A percentile compares a stretch with the other conserved stretches of the same genome.
Conservation (phyloP, 2,113 vertebrate species). For the Pipra filicauda region DNA sequence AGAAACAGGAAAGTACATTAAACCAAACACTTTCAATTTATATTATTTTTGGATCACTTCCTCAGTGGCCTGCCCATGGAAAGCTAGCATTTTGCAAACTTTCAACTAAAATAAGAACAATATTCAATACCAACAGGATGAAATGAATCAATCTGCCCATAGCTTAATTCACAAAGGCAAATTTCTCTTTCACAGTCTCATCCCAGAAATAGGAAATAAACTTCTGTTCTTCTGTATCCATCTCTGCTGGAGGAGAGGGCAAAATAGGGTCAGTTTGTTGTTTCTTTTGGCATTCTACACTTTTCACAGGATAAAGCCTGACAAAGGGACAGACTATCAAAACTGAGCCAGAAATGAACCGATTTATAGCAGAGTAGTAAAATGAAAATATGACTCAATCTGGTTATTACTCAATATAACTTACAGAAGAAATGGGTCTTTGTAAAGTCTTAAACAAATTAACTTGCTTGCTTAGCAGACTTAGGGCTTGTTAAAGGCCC, state of each 20-base stretch:
- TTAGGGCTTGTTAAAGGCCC: conserved; percentile 12
- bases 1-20: conserved; percentile 47
- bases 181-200: neutral
- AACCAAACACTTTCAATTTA: conserved; percentile 58
- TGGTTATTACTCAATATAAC: neutral
- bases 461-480: conserved; percentile 37
- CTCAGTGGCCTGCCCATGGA: neutral
- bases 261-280: neutral
- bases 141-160: conserved; percentile 32
- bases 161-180: conserved; percentile 40
- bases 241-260: neutral
- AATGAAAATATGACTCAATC: conserved; percentile 11
- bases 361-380: conserved; percentile 6
- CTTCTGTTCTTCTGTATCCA: neutral
- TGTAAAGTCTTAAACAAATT: conserved; percentile 38
- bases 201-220: conserved; percentile 8
- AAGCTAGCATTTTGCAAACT: conserved; percentile 53
- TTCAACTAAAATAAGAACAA: conserved; percentile 47
- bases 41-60: conserved; percentile 65
- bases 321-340: conserved; percentile 3
- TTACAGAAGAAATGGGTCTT: conserved; percentile 37
- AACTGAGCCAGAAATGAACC: conserved; percentile 23
- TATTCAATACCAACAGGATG: conserved; percentile 45
- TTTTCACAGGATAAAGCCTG: neutral
- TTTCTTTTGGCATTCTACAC: neutral